These are phyloP conservation scores for Cerastis leucographa DNA, from an alignment of 2,888 invertebrate species.

Conservation along the genomic window DNA sequence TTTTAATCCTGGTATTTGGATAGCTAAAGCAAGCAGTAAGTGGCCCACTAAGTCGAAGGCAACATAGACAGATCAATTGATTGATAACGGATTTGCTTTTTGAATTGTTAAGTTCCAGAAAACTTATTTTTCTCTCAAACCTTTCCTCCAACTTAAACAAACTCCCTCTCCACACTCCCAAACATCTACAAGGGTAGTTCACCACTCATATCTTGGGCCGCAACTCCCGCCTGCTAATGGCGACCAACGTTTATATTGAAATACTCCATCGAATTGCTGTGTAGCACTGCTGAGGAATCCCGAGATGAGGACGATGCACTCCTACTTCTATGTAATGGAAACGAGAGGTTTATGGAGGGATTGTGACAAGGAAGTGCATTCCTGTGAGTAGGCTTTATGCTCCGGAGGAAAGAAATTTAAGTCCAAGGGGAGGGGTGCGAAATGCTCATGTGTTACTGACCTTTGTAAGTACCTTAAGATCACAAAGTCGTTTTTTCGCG, in stretches of 20 bases:
- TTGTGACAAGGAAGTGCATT: slow-evolving; percentile 60
- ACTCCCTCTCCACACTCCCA: slow-evolving; percentile 71
- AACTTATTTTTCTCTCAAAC: background rate
- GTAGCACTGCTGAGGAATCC: slow-evolving; percentile 72
- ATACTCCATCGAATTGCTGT: slow-evolving; percentile 85
- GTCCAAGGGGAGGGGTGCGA: background rate
- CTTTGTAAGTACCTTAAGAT: background rate
- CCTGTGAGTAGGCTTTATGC: slow-evolving; percentile 38
- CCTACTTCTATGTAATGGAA: slow-evolving; percentile 69
- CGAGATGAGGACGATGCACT: slow-evolving; percentile 69
- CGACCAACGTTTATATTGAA: slow-evolving; percentile 87
- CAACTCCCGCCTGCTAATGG: slow-evolving; percentile 81
- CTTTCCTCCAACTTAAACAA: background rate
- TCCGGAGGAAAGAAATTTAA: slow-evolving; percentile 7
- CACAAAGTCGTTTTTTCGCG: background rate
- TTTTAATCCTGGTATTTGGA: background rate
- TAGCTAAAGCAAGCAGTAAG: background rate
- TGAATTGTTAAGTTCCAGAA: background rate
- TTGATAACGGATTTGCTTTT: background rate
- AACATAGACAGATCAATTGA: background rate
- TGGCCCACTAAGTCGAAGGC: background rate
- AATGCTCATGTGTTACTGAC: background rate
- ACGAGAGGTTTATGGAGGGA: slow-evolving; percentile 61
- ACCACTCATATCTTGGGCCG: slow-evolving; percentile 79
- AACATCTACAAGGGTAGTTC: slow-evolving; percentile 75